phyloP scores from a whole-genome alignment of 2,113 vertebrate species.

The Diphyllodes magnificus region DNA sequence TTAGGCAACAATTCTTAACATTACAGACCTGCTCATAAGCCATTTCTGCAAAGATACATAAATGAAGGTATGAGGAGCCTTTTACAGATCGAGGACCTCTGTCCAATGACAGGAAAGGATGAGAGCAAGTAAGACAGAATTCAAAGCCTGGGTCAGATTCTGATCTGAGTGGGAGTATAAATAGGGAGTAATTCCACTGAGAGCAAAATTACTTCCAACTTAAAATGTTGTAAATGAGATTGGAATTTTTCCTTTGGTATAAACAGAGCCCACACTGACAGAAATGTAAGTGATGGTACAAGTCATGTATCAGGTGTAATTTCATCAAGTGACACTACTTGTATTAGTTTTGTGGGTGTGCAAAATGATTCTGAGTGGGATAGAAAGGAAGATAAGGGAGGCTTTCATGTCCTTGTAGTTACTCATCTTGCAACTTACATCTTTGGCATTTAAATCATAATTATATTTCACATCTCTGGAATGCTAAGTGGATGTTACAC shows the following conservation, averaged over 20 bases:
- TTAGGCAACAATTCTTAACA: not conserved
- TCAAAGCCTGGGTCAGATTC: not conserved
- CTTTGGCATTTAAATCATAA: constrained; percentile 45
- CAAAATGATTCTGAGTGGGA: constrained; percentile 38
- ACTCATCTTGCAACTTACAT: constrained; percentile 45
- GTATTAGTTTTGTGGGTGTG: constrained; percentile 49
- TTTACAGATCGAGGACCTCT: not conserved
- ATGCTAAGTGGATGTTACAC: constrained; percentile 50
- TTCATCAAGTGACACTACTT: constrained; percentile 31
- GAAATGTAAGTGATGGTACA: constrained; percentile 1
- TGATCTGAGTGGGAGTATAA: constrained; percentile 1
- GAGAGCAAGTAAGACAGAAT: not conserved
- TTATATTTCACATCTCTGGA: constrained; percentile 43
- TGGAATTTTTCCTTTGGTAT: not conserved
- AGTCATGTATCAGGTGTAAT: constrained; percentile 15
- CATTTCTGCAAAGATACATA: not conserved
- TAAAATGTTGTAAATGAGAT: not conserved
- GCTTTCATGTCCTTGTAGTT: constrained; percentile 34
- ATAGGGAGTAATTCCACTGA: not conserved
- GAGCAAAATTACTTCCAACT: not conserved
- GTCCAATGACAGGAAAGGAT: not conserved
- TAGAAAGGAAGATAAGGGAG: constrained; percentile 22
- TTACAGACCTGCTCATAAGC: not conserved
- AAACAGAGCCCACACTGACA: not conserved
- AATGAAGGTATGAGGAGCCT: not conserved